Percentiles rank a stretch among this genome's conserved stretches.
Conservation (phyloP, 1,140 invertebrate genomes). For the Pseudomyrmex gracilis region DNA sequence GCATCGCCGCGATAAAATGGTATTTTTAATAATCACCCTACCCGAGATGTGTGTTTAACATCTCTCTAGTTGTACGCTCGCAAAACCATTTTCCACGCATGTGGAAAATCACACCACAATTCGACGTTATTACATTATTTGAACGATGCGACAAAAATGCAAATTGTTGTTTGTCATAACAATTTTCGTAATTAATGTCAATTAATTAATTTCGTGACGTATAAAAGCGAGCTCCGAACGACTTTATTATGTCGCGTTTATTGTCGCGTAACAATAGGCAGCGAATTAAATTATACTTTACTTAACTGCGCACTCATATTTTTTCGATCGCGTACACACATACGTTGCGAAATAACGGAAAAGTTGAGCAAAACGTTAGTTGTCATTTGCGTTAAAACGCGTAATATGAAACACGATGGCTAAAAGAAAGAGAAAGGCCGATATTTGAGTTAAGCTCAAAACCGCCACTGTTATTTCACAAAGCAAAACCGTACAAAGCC, state of each 20-base stretch:
- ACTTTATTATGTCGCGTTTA: not conserved
- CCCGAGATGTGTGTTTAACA: too few species aligned
- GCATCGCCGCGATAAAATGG: not conserved
- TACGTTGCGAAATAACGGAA: not conserved
- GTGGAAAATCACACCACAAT: conserved; percentile 14
- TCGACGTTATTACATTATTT: not conserved
- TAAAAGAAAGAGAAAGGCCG: not conserved
- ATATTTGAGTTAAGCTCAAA: conserved; percentile 14
- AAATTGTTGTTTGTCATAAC: conserved; percentile 15
- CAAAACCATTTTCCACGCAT: not conserved
- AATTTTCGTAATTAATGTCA: not conserved
- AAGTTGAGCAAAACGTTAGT: not conserved
- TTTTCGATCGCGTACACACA: not conserved
- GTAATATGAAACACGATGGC: not conserved
- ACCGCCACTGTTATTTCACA: not conserved
- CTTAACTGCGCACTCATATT: not conserved
- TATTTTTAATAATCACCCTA: conserved; percentile 21
- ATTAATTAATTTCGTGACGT: not conserved
- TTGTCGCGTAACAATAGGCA: not conserved
- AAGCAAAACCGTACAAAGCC: not conserved
- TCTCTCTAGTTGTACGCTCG: too few species aligned
- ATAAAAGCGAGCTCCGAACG: not conserved
- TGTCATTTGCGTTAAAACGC: not conserved
- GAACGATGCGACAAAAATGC: not conserved
- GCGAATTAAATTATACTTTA: conserved; percentile 19